phyloP scores from a whole-genome alignment of 2,797 vertebrate genomes.

The Jordanella pulchra region DNA sequence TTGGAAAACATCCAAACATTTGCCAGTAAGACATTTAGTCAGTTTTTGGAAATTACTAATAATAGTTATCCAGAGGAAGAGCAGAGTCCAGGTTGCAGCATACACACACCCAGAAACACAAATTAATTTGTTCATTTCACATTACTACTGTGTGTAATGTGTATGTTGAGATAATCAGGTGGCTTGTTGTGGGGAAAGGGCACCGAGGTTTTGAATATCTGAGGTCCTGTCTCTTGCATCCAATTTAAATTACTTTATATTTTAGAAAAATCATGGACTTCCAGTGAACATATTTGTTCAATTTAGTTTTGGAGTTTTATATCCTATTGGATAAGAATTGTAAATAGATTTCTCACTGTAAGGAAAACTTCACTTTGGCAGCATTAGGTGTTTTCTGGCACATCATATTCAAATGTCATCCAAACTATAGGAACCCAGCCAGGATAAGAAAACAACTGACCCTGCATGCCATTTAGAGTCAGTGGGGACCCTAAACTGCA shows the following conservation, averaged over 20 bases:
- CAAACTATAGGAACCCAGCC: conserved; percentile 1
- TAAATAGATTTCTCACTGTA: not conserved
- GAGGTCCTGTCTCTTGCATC: no score
- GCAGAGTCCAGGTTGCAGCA: not conserved
- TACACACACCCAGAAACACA: no score
- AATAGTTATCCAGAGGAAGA: not conserved
- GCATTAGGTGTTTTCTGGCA: not conserved
- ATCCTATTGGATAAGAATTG: not conserved
- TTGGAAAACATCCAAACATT: not conserved
- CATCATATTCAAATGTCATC: not conserved
- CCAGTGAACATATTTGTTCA: no score
- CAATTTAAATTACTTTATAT: no score
- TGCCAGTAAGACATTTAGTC: not conserved
- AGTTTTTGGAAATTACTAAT: conserved; percentile 10
- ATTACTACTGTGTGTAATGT: no score
- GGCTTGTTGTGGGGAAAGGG: no score
- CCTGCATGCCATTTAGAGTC: not conserved
- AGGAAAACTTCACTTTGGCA: not conserved
- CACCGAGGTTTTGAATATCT: no score
- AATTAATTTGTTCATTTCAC: no score
- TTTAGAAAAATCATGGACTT: no score
- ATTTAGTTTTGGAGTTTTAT: no score
- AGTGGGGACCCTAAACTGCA: not conserved
- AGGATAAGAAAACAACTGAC: conserved; percentile 1
- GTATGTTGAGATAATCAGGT: no score